These are phyloP conservation scores for Lates calcarifer DNA, from an alignment of 2,113 vertebrate species.

Conservation along the genomic window DNA sequence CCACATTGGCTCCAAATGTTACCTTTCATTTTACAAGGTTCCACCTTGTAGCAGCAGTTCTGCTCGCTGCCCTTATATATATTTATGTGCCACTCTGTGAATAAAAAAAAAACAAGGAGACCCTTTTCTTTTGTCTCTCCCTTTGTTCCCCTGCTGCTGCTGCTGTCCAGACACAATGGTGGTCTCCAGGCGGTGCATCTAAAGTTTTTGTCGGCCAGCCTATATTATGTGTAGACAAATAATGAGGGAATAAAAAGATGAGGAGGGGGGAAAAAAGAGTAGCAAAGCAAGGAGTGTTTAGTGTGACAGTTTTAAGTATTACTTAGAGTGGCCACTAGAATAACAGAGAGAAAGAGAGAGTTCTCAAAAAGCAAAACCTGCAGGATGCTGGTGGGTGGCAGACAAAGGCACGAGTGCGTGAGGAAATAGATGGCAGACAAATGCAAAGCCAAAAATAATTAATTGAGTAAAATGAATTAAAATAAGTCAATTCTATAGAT, in stretches of 20 bases:
- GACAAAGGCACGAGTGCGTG: constrained; percentile 28
- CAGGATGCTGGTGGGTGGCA: background rate
- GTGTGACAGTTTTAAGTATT: background rate
- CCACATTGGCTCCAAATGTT: background rate
- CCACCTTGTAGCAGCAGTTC: background rate
- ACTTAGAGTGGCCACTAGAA: background rate
- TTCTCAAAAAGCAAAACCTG: constrained; percentile 13
- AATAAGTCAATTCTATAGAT: background rate
- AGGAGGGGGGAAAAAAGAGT: background rate
- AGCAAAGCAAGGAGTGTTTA: background rate
- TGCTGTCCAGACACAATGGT: constrained; percentile 75
- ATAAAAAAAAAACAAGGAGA: constrained; percentile 40
- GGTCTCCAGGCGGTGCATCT: constrained; percentile 38
- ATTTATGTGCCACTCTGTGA: constrained; percentile 25
- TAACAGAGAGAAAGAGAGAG: background rate
- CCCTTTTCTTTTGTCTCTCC: constrained; percentile 47
- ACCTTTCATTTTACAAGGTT: background rate
- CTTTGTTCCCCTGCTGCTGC: constrained; percentile 70
- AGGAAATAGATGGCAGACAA: constrained; percentile 10
- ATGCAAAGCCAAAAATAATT: background rate
- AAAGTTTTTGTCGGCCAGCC: constrained; percentile 55
- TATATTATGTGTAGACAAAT: background rate
- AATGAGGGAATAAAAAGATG: background rate
- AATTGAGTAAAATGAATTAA: background rate
- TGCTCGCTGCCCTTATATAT: constrained; percentile 11